A percentile compares a stretch with the other conserved stretches of the same genome.
These are phyloP conservation scores for Alectoris magna DNA, from an alignment of 2,797 vertebrate genomes.

Conservation along the genomic window DNA sequence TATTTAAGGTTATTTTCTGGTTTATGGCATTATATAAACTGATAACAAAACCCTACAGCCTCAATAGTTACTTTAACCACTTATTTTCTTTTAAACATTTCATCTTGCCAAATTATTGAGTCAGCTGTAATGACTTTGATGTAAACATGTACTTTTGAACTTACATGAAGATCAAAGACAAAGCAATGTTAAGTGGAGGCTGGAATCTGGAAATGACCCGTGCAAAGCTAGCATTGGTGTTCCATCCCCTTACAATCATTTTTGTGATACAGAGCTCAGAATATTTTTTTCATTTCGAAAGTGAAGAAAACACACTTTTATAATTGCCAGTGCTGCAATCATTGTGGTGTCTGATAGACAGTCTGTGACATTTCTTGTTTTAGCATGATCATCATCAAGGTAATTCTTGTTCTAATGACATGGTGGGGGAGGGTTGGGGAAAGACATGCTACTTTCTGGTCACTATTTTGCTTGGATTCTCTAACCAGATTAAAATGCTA, in stretches of 20 bases:
- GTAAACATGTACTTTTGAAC: constrained; percentile 66
- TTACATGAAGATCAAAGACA: constrained; percentile 45
- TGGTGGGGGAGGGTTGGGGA: neutral
- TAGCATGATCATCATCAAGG: neutral
- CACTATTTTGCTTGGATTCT: neutral
- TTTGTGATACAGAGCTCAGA: neutral
- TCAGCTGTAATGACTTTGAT: constrained; percentile 51
- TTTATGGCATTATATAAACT: constrained; percentile 48
- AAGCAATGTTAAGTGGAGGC: neutral
- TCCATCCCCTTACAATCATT: constrained; percentile 9
- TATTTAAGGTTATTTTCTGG: constrained; percentile 40
- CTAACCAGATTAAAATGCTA: neutral
- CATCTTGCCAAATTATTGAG: constrained; percentile 42
- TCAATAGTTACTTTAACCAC: constrained; percentile 29
- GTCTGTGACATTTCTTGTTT: neutral
- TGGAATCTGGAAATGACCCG: constrained; percentile 26
- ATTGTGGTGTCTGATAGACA: neutral
- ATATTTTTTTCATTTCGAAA: neutral
- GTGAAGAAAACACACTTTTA: neutral
- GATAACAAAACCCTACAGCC: neutral
- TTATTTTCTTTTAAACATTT: constrained; percentile 54
- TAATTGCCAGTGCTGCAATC: neutral
- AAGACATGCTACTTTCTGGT: neutral
- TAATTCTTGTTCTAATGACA: neutral
- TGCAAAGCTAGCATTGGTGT: neutral